Conservation (phyloP, 2,113 vertebrate genomes). For the Ammodytes dubius region DNA sequence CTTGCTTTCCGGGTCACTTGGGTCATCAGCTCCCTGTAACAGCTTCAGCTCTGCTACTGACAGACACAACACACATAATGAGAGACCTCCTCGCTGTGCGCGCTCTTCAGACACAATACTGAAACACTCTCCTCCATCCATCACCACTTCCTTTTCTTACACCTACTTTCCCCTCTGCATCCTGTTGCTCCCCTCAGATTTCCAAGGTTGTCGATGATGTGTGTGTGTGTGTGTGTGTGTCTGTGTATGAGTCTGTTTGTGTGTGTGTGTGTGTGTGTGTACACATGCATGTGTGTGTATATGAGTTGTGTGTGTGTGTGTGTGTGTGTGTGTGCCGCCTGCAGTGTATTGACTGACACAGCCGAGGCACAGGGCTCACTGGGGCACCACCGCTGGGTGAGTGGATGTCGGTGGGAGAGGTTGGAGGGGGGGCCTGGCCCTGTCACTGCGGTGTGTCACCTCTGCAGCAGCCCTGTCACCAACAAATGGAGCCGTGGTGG, state of each 20-base stretch:
- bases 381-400: constrained; percentile 69
- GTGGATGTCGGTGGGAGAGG: constrained; percentile 60
- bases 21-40: constrained; percentile 71
- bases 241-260: constrained; percentile 10
- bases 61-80: constrained; percentile 77
- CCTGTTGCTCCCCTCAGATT: constrained; percentile 34
- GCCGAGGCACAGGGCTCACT: constrained; percentile 64
- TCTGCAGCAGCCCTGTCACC: constrained; percentile 77
- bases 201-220: constrained; percentile 36
- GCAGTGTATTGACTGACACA: constrained; percentile 72
- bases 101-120: constrained; percentile 48
- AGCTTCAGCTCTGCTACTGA: constrained; percentile 68
- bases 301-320: constrained; percentile 21
- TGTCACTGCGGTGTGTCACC: constrained; percentile 78
- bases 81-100: constrained; percentile 61
- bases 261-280: constrained; percentile 28
- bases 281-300: constrained; percentile 63
- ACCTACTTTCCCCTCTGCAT: constrained; percentile 22
- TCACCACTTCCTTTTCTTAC: constrained; percentile 61
- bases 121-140: constrained; percentile 66
- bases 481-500: constrained; percentile 80
- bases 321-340: constrained; percentile 34
- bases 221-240: not conserved
- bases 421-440: constrained; percentile 57
- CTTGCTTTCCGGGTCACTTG: constrained; percentile 80